phyloP scores from a whole-genome alignment of 2,888 invertebrate species.

The Dasysyrphus albostriatus region DNA sequence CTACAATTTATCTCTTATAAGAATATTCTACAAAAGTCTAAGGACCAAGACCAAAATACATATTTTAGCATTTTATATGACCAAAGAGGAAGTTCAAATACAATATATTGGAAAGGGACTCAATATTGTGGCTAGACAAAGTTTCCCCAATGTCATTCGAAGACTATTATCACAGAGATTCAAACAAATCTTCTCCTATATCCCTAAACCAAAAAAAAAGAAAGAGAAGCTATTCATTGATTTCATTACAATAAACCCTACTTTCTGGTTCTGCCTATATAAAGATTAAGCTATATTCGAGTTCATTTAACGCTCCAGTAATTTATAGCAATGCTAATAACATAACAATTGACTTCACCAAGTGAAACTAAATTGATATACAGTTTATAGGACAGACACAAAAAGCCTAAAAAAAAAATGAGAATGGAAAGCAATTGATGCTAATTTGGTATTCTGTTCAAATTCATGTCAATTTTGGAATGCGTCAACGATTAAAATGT shows the following conservation, averaged over 20 bases:
- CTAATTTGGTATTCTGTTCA: constrained; percentile 35
- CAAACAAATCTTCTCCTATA: constrained; percentile 7
- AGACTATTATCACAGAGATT: constrained; percentile 21
- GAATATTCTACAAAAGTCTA: background rate
- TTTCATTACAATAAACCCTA: constrained; percentile 31
- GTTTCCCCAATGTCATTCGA: constrained; percentile 13
- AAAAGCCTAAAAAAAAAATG: background rate
- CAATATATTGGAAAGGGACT: background rate
- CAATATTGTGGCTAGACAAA: constrained; percentile 13
- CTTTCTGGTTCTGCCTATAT: background rate
- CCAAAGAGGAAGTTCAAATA: constrained; percentile 6
- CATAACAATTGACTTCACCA: constrained; percentile 42
- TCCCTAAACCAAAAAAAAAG: background rate
- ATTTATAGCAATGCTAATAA: constrained; percentile 45
- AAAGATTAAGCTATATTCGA: constrained; percentile 34
- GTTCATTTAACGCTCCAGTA: constrained; percentile 46
- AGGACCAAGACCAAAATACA: background rate
- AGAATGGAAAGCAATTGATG: constrained; percentile 35
- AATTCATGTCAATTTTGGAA: constrained; percentile 44
- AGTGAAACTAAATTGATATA: constrained; percentile 42
- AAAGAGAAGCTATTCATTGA: constrained; percentile 26
- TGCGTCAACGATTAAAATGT: constrained; percentile 46
- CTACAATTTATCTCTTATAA: background rate
- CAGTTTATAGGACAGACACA: background rate
- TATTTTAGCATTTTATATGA: background rate